Percentiles rank a stretch among this genome's conserved stretches.
Evolutionary conservation across 2,888 invertebrate species (phyloP).

Genomic region (Chromoteleia sp.): DNA sequence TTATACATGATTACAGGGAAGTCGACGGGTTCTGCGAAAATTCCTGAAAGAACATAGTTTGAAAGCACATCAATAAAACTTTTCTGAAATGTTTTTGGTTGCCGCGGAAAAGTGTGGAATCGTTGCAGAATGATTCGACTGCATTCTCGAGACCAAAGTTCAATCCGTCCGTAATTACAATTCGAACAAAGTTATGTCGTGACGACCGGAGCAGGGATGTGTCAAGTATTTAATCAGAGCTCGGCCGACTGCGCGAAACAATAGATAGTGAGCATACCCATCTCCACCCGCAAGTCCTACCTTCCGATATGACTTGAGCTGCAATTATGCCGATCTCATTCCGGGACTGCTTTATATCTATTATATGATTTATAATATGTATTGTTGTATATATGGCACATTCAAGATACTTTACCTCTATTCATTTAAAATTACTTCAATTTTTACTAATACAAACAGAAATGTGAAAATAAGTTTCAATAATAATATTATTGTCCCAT

Average conservation of each 20-base stretch:
- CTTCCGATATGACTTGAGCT: conserved; percentile 79
- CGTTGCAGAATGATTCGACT: conserved; percentile 61
- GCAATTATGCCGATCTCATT: conserved; percentile 83
- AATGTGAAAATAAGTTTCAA: no score
- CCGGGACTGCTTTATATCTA: conserved; percentile 77
- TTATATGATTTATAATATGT: conserved; percentile 46
- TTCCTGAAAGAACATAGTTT: conserved; percentile 68
- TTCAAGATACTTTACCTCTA: neutral
- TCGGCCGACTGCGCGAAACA: conserved; percentile 81
- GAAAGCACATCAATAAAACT: conserved; percentile 66
- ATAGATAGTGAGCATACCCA: conserved; percentile 78
- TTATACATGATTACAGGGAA: conserved; percentile 63
- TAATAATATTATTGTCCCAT: no score
- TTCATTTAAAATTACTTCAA: neutral
- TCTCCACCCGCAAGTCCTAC: conserved; percentile 69
- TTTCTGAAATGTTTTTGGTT: conserved; percentile 64
- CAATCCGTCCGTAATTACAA: conserved; percentile 83
- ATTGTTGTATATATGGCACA: conserved; percentile 22
- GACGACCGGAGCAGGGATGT: conserved; percentile 78
- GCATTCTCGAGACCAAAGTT: conserved; percentile 73
- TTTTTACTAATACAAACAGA: neutral
- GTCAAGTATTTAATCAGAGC: conserved; percentile 84
- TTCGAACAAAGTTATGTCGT: conserved; percentile 83
- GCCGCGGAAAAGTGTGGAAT: conserved; percentile 58
- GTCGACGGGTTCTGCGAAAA: conserved; percentile 51